These are phyloP conservation scores for Cheilinus undulatus DNA, from an alignment of 2,113 vertebrate genomes.

Conservation along the genomic window DNA sequence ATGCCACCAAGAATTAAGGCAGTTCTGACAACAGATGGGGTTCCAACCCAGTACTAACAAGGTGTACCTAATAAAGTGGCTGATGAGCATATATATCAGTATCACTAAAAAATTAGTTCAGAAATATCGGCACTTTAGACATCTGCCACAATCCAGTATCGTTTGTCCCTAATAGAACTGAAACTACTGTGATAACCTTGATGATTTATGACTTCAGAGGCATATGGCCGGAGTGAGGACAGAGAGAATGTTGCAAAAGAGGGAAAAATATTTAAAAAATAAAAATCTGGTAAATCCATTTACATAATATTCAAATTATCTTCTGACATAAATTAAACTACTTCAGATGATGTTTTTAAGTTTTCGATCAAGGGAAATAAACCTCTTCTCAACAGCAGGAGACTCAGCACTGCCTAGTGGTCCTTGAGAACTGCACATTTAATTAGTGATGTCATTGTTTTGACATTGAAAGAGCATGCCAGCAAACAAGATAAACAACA, in stretches of 20 bases:
- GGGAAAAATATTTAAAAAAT: slow-evolving; percentile 19
- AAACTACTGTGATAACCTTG: too few species aligned
- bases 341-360: background rate
- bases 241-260: slow-evolving; percentile 3
- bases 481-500: slow-evolving; percentile 72
- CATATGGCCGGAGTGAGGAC: slow-evolving; percentile 12
- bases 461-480: slow-evolving; percentile 72
- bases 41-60: too few species aligned
- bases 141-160: too few species aligned
- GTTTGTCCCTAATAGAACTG: too few species aligned
- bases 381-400: slow-evolving; percentile 11
- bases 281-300: slow-evolving; percentile 25
- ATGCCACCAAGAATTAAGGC: too few species aligned
- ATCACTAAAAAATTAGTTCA: too few species aligned
- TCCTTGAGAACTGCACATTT: slow-evolving; percentile 56
- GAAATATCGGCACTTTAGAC: too few species aligned
- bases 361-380: slow-evolving; percentile 4
- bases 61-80: too few species aligned
- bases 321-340: slow-evolving; percentile 3
- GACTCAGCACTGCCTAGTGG: slow-evolving; percentile 34
- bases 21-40: too few species aligned
- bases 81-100: too few species aligned
- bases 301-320: slow-evolving; percentile 13
- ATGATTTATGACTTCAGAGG: slow-evolving; percentile 19
- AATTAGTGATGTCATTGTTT: slow-evolving; percentile 81